Conservation (phyloP, 2,113 vertebrate species). For the Sarotherodon lohbergeri region DNA sequence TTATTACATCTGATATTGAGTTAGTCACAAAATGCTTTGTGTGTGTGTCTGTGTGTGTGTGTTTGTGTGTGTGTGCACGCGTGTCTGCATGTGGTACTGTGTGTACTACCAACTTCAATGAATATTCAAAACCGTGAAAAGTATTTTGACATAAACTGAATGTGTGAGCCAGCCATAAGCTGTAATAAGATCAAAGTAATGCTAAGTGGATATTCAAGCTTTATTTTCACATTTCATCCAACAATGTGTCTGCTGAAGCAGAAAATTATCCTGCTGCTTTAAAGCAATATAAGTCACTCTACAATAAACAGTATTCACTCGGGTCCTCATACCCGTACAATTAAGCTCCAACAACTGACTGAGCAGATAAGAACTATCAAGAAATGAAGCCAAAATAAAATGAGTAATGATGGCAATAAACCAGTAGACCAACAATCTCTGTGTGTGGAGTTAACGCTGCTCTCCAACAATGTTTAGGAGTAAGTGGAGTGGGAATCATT, state of each 20-base stretch:
- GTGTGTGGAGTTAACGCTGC: neutral
- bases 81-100: neutral
- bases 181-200: conserved; percentile 74
- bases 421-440: neutral
- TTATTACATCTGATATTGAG: conserved; percentile 21
- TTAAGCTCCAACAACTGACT: conserved; percentile 51
- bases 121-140: conserved; percentile 64
- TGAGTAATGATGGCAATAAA: conserved; percentile 25
- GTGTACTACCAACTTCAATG: conserved; percentile 34
- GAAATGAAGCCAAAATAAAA: conserved; percentile 25
- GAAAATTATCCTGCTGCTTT: conserved; percentile 70
- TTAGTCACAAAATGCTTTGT: conserved; percentile 6
- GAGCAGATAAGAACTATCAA: conserved; percentile 51
- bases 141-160: conserved; percentile 66
- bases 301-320: conserved; percentile 57
- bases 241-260: conserved; percentile 64
- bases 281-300: conserved; percentile 63
- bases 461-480: neutral
- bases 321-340: conserved; percentile 28
- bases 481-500: neutral
- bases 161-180: conserved; percentile 57
- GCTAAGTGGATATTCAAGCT: conserved; percentile 71
- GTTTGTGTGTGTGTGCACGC: too few species aligned
- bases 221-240: conserved; percentile 66
- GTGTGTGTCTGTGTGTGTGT: neutral